phyloP scores from a whole-genome alignment of 2,888 invertebrate genomes.

The Bombylius discolor region DNA sequence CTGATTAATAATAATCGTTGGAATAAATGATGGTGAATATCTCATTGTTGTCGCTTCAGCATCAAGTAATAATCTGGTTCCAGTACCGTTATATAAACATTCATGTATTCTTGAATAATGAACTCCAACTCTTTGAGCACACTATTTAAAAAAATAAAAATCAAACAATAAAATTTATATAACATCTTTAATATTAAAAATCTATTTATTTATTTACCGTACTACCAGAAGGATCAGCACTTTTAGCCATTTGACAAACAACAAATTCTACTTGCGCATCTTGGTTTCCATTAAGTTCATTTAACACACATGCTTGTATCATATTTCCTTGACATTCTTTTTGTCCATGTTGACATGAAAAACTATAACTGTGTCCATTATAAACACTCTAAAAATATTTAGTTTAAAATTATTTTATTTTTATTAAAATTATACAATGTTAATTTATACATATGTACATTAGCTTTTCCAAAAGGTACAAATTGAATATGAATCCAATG shows the following conservation, averaged over 20 bases:
- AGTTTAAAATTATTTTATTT: not conserved
- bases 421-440: not conserved
- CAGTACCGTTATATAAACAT: slow-evolving; percentile 34
- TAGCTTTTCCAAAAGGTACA: slow-evolving; percentile 44
- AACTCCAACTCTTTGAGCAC: slow-evolving; percentile 33
- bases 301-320: slow-evolving; percentile 47
- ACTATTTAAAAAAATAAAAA: slow-evolving; percentile 23
- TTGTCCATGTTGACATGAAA: slow-evolving; percentile 51
- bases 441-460: not conserved
- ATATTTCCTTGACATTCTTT: slow-evolving; percentile 49
- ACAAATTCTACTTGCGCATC: slow-evolving; percentile 38
- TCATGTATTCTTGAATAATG: slow-evolving; percentile 27
- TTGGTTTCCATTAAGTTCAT: slow-evolving; percentile 25
- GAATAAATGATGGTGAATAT: slow-evolving; percentile 37
- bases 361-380: slow-evolving; percentile 36
- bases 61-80: slow-evolving; percentile 36
- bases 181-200: too few relatives aligned
- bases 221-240: slow-evolving; percentile 32
- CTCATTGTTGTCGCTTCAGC: slow-evolving; percentile 38
- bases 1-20: slow-evolving; percentile 40
- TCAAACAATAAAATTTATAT: too few relatives aligned
- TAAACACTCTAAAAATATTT: slow-evolving; percentile 21
- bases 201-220: slow-evolving; percentile 16
- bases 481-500: slow-evolving; percentile 40
- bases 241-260: slow-evolving; percentile 41